These are phyloP conservation scores for Oegoconia quadripuncta DNA, from an alignment of 2,888 invertebrate species.

Conservation along the genomic window DNA sequence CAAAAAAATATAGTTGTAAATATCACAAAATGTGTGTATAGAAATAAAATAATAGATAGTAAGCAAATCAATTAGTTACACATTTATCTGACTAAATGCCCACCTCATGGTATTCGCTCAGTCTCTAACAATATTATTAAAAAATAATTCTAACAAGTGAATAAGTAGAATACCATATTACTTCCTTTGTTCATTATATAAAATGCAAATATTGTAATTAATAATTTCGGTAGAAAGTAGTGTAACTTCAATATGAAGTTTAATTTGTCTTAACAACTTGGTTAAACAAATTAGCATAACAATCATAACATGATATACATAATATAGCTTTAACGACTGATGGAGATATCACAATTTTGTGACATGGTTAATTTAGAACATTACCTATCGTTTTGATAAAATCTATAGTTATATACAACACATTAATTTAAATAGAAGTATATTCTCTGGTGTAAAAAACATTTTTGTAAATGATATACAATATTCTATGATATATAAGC, in stretches of 20 bases:
- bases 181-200: conserved; percentile 3
- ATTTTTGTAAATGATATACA: too few relatives aligned
- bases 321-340: too few relatives aligned
- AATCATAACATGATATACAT: too few relatives aligned
- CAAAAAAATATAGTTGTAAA: conserved; percentile 8
- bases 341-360: too few relatives aligned
- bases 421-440: too few relatives aligned
- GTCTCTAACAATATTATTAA: conserved; percentile 8
- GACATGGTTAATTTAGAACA: too few relatives aligned
- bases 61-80: neutral
- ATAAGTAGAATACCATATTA: too few relatives aligned
- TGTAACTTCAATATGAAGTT: conserved; percentile 30
- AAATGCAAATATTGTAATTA: conserved; percentile 20
- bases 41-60: conserved; percentile 1
- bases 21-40: conserved; percentile 10
- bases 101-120: conserved; percentile 6
- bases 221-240: too few relatives aligned
- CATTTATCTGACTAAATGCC: neutral
- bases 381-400: neutral
- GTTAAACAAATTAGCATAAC: too few relatives aligned
- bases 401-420: conserved; percentile 9
- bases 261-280: conserved; percentile 2
- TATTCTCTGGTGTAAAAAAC: too few relatives aligned
- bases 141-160: too few relatives aligned
- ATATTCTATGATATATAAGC: too few relatives aligned